A percentile compares a stretch with the other conserved stretches of the same genome.
phyloP scores from a whole-genome alignment of 2,888 invertebrate species.

The Microctonus hyperodae region DNA sequence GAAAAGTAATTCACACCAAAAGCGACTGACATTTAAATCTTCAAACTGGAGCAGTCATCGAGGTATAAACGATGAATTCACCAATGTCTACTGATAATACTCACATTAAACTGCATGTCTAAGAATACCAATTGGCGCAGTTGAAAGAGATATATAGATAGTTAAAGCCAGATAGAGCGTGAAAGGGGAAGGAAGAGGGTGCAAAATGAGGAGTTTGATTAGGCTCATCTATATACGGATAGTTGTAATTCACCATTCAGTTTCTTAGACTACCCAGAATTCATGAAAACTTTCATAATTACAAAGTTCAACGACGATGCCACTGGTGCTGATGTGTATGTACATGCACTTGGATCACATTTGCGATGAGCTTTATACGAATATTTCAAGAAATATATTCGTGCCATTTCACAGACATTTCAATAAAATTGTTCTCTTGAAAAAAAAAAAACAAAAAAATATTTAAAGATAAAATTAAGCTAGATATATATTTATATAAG shows the following conservation, averaged over 20 bases:
- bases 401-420: no score
- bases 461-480: no score
- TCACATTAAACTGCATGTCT: neutral
- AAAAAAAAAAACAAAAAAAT: no score
- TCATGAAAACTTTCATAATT: constrained; percentile 52
- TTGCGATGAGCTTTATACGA: neutral
- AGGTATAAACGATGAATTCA: constrained; percentile 14
- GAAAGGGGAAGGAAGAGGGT: neutral
- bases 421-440: no score
- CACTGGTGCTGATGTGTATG: neutral
- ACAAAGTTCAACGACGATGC: constrained; percentile 44
- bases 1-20: constrained; percentile 5
- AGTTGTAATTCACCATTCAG: constrained; percentile 41
- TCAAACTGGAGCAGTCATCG: constrained; percentile 9
- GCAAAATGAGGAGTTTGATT: constrained; percentile 14
- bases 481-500: no score
- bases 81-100: constrained; percentile 14
- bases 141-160: neutral
- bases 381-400: neutral
- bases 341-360: neutral
- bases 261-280: constrained; percentile 39
- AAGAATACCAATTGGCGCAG: constrained; percentile 10
- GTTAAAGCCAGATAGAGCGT: constrained; percentile 6
- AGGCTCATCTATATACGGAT: constrained; percentile 24
- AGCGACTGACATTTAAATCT: neutral